phyloP scores from a whole-genome alignment of 1,140 invertebrate genomes.

The Zaprionus capensis region DNA sequence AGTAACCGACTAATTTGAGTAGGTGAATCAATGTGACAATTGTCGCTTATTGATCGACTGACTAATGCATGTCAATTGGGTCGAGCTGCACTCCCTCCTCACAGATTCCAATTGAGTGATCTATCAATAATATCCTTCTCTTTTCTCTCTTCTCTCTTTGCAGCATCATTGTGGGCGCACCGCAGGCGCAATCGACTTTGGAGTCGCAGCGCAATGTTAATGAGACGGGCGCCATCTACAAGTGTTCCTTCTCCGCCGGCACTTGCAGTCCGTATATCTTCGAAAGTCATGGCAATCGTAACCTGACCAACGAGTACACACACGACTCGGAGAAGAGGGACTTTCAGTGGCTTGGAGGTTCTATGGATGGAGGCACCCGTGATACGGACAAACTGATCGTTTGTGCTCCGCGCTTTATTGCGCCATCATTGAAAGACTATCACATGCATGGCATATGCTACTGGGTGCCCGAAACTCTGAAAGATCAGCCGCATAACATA shows the following conservation, averaged over 20 bases:
- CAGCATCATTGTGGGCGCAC: slow-evolving; percentile 80
- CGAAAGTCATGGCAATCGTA: slow-evolving; percentile 60
- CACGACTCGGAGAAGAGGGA: slow-evolving; percentile 69
- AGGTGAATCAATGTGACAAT: slow-evolving; percentile 23
- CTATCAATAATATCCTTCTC: not conserved
- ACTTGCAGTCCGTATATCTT: slow-evolving; percentile 73
- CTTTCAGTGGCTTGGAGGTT: slow-evolving; percentile 76
- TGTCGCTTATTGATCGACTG: slow-evolving; percentile 19
- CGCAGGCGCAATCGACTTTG: slow-evolving; percentile 78
- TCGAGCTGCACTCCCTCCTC: not conserved
- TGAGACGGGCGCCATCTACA: slow-evolving; percentile 81
- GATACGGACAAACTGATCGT: slow-evolving; percentile 77
- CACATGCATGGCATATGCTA: slow-evolving; percentile 85
- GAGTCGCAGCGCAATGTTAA: slow-evolving; percentile 73
- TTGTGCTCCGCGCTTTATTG: slow-evolving; percentile 74
- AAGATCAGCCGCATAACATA: slow-evolving; percentile 58
- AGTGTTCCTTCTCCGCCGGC: slow-evolving; percentile 57
- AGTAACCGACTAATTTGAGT: slow-evolving; percentile 34
- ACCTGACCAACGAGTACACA: slow-evolving; percentile 55
- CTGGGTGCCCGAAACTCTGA: slow-evolving; percentile 72
- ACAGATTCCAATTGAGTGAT: slow-evolving; percentile 12
- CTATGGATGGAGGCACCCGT: slow-evolving; percentile 77
- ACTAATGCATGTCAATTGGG: slow-evolving; percentile 45
- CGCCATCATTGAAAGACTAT: slow-evolving; percentile 63
- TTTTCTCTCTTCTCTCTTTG: not conserved